Evolutionary conservation across 2,113 vertebrate genomes (phyloP), one percentile per base, ranked within the genome.

Genomic region (Melanostigma gelatinosum): DNA sequence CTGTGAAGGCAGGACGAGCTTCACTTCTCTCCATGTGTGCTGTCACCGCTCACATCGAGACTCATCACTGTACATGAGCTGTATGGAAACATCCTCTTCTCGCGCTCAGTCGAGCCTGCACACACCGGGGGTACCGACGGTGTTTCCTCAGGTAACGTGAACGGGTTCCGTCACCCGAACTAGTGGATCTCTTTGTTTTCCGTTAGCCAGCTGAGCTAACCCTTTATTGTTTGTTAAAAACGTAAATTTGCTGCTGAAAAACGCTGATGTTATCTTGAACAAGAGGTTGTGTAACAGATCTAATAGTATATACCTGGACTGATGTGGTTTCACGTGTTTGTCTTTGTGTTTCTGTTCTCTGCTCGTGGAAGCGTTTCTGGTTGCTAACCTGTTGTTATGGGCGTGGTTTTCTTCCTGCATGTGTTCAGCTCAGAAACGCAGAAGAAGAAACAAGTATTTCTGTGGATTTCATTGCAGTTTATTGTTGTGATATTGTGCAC

Each of bases 381-480:
- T 95, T 94, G 89, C 92, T 92, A 92, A 86, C 58, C 32, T 77
- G 88, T 89, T 89, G 72, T 70, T 84, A 90, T 89, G 93, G 91
- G 87, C 89, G 86, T 77, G 52, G 84, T 62, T 69, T 62, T 36
- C 42, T 48, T 38, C 8, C 20, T 62, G 55, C 83, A 74, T 42
- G 67, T 73, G 46, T 16, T 36, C 38, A 34, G 13, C 42, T 1
- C 54, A 16, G 36, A 13, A 36, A 20, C 22, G 34, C 6, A 44
- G 42, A 3, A 11, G 11, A 44, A 29, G 29, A 29, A 42, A 38
- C 36, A 38, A 48, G 46, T 48, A 48, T 20, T 48, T 48, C 46
- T 5, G 46, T 16, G 16, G 46, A 42, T 64, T 83, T 38, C 2
- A 29, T 9, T 44, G 0, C 27, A 20, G 13, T 62, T 27, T 54